These are phyloP conservation scores for Scyliorhinus canicula DNA, from an alignment of 2,797 vertebrate species.

Conservation along the genomic window DNA sequence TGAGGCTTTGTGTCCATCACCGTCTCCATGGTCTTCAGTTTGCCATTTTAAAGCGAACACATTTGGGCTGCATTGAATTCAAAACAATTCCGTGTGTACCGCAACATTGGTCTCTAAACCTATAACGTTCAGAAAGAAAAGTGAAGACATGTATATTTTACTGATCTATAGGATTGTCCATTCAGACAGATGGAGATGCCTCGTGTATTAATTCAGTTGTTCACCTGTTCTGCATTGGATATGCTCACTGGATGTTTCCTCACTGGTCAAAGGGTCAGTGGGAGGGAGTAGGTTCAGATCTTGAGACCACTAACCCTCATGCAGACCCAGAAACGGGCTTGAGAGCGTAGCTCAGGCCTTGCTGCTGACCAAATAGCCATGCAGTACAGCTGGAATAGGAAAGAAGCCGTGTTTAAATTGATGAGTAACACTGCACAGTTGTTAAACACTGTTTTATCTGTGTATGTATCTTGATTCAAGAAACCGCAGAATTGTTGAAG, in stretches of 20 bases:
- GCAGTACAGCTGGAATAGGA: neutral
- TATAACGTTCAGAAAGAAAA: neutral
- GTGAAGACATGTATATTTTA: neutral
- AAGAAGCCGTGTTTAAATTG: neutral
- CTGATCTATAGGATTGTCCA: neutral
- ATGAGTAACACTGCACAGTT: neutral
- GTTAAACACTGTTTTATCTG: neutral
- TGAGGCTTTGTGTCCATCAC: neutral
- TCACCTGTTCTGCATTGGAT: neutral
- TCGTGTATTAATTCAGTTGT: neutral
- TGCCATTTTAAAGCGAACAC: neutral
- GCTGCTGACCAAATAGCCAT: neutral
- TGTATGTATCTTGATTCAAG: neutral
- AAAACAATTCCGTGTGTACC: neutral
- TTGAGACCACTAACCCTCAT: neutral
- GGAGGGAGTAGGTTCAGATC: neutral
- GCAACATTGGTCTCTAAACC: neutral
- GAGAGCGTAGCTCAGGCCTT: neutral
- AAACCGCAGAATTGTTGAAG: neutral
- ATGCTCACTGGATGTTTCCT: neutral
- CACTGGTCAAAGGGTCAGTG: neutral
- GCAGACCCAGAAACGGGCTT: neutral
- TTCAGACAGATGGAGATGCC: neutral
- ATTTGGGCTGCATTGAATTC: neutral
- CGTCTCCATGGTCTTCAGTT: neutral